Evolutionary conservation across 2,888 invertebrate species (phyloP).

Genomic region (Hartigia nigra): DNA sequence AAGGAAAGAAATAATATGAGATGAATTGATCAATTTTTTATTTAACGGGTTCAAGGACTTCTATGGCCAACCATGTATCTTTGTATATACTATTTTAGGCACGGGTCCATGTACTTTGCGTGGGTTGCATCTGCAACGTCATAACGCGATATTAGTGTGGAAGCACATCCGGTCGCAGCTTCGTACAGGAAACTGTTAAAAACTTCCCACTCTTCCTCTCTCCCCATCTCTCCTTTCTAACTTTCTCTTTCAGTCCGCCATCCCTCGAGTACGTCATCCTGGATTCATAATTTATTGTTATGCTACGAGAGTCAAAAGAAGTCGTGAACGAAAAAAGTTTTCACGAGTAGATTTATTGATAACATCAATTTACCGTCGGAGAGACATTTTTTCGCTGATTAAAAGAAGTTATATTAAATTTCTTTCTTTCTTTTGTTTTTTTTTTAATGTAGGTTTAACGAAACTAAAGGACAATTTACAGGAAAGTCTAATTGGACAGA

Average conservation of each 20-base stretch:
- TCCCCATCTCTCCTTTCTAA: conserved; percentile 24
- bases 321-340: neutral
- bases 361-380: no score
- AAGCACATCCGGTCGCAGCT: conserved; percentile 50
- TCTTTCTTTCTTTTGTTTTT: no score
- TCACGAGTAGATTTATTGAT: neutral
- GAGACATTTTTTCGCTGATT: no score
- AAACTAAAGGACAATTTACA: no score
- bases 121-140: conserved; percentile 43
- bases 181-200: conserved; percentile 51
- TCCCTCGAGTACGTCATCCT: neutral
- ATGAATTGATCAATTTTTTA: conserved; percentile 18
- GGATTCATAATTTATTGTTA: neutral
- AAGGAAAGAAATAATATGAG: neutral
- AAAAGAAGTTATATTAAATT: no score
- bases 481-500: neutral
- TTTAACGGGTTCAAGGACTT: conserved; percentile 44
- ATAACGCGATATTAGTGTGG: conserved; percentile 35
- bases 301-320: neutral
- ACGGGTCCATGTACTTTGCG: conserved; percentile 36
- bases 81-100: conserved; percentile 42
- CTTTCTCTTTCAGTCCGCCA: neutral
- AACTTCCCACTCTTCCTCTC: conserved; percentile 43
- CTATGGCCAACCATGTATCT: conserved; percentile 21
- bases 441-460: no score